Evolutionary conservation across 2,888 invertebrate genomes (phyloP).

Genomic region (Eudasyphora cyanicolor): DNA sequence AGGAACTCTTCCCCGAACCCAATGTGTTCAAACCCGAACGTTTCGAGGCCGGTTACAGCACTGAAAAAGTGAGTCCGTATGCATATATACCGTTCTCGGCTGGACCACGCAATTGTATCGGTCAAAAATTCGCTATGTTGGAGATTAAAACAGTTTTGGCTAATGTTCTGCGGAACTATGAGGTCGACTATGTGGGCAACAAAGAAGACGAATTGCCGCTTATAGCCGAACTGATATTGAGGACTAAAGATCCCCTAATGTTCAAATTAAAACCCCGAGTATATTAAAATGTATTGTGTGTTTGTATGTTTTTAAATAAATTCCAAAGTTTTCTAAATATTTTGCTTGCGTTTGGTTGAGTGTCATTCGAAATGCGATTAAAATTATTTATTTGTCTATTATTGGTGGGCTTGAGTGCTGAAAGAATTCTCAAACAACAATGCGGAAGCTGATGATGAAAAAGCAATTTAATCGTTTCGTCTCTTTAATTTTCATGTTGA

Average conservation of each 20-base stretch:
- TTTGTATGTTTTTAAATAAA: too few relatives aligned
- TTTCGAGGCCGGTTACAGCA: conserved; percentile 74
- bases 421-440: conserved; percentile 32
- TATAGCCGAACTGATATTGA: conserved; percentile 77
- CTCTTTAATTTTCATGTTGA: too few relatives aligned
- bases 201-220: conserved; percentile 71
- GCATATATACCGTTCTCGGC: conserved; percentile 79
- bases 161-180: conserved; percentile 76
- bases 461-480: too few relatives aligned
- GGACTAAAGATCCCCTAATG: conserved; percentile 77
- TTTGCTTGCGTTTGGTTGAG: background rate
- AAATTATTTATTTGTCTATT: background rate
- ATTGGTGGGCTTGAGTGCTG: background rate
- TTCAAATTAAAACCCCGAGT: conserved; percentile 74
- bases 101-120: conserved; percentile 79
- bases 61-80: conserved; percentile 77
- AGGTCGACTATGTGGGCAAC: conserved; percentile 73
- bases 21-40: conserved; percentile 78
- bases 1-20: conserved; percentile 75
- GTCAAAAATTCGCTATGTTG: conserved; percentile 79
- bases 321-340: background rate
- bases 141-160: conserved; percentile 77
- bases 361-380: background rate
- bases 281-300: conserved; percentile 67
- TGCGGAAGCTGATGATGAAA: conserved; percentile 44